These are phyloP conservation scores for Siniperca chuatsi DNA, from an alignment of 2,113 vertebrate genomes.

Conservation along the genomic window DNA sequence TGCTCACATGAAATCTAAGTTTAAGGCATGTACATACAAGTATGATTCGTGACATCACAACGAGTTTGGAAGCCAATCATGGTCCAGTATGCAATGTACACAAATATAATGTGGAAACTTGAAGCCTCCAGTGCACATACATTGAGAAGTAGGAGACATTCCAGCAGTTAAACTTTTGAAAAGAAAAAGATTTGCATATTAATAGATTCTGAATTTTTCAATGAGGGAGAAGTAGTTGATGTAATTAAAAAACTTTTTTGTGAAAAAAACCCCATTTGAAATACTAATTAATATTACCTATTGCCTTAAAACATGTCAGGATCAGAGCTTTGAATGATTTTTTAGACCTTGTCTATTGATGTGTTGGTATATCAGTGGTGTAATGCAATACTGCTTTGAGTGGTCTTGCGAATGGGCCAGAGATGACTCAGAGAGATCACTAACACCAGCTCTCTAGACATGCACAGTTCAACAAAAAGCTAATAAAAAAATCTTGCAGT, in stretches of 20 bases:
- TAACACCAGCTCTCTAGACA: neutral
- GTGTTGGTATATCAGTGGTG: neutral
- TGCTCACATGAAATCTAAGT: no score
- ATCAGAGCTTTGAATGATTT: neutral
- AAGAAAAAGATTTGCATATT: neutral
- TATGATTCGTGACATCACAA: neutral
- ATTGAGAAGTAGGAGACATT: neutral
- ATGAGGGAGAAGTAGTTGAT: neutral
- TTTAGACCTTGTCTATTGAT: neutral
- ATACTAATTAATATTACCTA: no score
- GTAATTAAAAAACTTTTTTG: neutral
- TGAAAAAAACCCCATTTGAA: neutral
- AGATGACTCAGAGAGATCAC: slow-evolving; percentile 9
- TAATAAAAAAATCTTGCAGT: slow-evolving; percentile 5
- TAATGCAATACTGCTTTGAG: neutral
- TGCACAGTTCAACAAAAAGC: slow-evolving; percentile 10
- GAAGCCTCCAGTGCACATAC: neutral
- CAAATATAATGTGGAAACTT: neutral
- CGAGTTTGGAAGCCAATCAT: neutral
- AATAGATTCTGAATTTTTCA: neutral
- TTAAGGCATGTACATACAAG: neutral
- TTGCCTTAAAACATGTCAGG: neutral
- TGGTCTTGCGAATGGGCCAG: neutral
- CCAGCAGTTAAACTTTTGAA: neutral
- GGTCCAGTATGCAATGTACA: neutral